Percentiles rank a stretch among this genome's conserved stretches.
Conservation (phyloP, 92 coral and sea anemone species). For the Bergia puertoricense region DNA sequence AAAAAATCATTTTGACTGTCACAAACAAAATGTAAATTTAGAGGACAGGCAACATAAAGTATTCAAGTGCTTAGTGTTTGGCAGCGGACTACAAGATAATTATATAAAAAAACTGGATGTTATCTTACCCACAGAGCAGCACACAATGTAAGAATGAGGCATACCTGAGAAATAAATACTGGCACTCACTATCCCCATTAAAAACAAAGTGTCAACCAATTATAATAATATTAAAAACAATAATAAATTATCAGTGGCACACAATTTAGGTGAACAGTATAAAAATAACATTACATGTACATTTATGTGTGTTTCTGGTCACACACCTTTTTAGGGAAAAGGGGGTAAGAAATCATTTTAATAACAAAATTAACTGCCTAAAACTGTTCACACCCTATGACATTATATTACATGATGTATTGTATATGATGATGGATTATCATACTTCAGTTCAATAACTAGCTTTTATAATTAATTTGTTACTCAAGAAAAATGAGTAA, state of each 20-base stretch:
- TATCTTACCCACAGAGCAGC: constrained; percentile 14
- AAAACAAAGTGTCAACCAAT: background rate
- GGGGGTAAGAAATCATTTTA: too few relatives aligned
- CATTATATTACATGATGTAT: too few relatives aligned
- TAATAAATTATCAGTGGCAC: background rate
- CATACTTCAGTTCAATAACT: too few relatives aligned
- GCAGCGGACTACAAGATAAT: background rate
- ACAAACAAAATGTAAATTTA: background rate
- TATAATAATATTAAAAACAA: background rate
- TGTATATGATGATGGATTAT: too few relatives aligned
- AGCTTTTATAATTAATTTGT: too few relatives aligned
- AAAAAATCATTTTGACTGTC: too few relatives aligned
- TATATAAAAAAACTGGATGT: background rate
- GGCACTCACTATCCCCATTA: background rate
- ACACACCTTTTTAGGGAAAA: too few relatives aligned
- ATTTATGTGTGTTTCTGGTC: background rate
- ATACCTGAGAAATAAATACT: background rate
- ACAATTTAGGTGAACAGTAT: background rate
- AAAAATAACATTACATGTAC: background rate
- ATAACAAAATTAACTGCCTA: too few relatives aligned
- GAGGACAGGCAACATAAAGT: background rate
- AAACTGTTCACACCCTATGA: too few relatives aligned
- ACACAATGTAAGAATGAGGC: constrained; percentile 10
- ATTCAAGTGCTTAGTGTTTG: background rate
- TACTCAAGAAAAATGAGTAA: too few relatives aligned